Conservation (phyloP, 2,797 vertebrate species). For the Platyrinchus mystaceus region DNA sequence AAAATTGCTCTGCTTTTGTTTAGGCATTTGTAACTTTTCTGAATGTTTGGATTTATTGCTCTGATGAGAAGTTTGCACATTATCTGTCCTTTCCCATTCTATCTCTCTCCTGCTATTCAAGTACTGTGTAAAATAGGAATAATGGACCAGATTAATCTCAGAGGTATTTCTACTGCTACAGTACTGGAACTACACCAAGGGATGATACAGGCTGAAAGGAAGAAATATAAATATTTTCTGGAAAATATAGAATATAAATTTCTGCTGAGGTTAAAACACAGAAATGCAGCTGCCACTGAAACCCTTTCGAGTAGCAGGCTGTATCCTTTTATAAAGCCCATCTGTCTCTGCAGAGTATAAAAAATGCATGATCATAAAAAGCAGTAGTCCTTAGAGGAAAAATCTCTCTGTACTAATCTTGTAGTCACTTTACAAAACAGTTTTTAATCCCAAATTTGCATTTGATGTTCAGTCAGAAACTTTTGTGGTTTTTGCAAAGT, state of each 20-base stretch:
- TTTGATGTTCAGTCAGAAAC: conserved; percentile 66
- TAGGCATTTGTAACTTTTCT: not conserved
- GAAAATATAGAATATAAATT: not conserved
- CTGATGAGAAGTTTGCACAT: not conserved
- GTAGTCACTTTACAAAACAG: conserved; percentile 36
- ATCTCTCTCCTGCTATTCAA: not conserved
- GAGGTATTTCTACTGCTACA: not conserved
- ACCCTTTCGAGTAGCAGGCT: not conserved
- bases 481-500: conserved; percentile 61
- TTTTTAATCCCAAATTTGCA: conserved; percentile 49
- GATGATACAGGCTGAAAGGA: not conserved
- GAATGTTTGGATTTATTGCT: not conserved
- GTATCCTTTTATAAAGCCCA: conserved; percentile 44
- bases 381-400: conserved; percentile 32
- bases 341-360: conserved; percentile 45
- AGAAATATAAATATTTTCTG: not conserved
- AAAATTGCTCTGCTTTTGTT: not conserved
- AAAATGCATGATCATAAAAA: conserved; percentile 40
- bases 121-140: not conserved
- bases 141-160: not conserved
- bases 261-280: not conserved
- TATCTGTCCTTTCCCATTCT: not conserved
- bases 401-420: conserved; percentile 12
- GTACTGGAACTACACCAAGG: not conserved
- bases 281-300: conserved; percentile 16